Evolutionary conservation across 1,140 invertebrate genomes (phyloP), one percentile per base, ranked within the genome.

Genomic region (Delia radicum): DNA sequence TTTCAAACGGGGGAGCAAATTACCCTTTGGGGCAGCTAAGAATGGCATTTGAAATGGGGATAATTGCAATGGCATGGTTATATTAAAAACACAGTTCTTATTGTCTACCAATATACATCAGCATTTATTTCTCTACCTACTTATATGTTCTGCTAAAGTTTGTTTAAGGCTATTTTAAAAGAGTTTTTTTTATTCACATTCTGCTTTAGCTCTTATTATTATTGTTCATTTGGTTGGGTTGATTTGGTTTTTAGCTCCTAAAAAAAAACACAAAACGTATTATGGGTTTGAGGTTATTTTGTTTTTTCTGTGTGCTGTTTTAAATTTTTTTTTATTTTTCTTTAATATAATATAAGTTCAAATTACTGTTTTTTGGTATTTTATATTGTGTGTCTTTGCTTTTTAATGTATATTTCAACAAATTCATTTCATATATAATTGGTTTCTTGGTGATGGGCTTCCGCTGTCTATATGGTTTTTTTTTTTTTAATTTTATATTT

Each of bases 41-140:
- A 75, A 55, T 75, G 74, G 74, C 65, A 75, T 75, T 75, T 75
- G 74, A 65, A 67, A 75, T 71, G 65, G 48, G 74, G 74, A 75
- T 75, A 75, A 75, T 75, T 75, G 74, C 63, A 65, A 37, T 75
- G 65, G 65, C 74, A 67, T 65, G 42, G 74, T 74, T 8, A 55
- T 55, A 55, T 55, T 55, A 55, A 55, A 55, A 55, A 55, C 48
- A 21, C 48, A 55, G 24, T 55, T 55, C 48, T 55, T 55, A 55
- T 55, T 55, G 48, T 55, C 48, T 55, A 21, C 12, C n/a, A 15
- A 15, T 13, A 15, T 42, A 8, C n/a, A 42, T 42, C 12, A 13
- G n/a, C 12, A 42, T 42, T 10, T 42, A 42, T 42, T 21, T 18
- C n/a, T 24, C 37, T 42, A 42, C 37, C 37, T 42, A 42, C 37